phyloP scores from a whole-genome alignment of 2,113 vertebrate species.

The Thymallus thymallus region DNA sequence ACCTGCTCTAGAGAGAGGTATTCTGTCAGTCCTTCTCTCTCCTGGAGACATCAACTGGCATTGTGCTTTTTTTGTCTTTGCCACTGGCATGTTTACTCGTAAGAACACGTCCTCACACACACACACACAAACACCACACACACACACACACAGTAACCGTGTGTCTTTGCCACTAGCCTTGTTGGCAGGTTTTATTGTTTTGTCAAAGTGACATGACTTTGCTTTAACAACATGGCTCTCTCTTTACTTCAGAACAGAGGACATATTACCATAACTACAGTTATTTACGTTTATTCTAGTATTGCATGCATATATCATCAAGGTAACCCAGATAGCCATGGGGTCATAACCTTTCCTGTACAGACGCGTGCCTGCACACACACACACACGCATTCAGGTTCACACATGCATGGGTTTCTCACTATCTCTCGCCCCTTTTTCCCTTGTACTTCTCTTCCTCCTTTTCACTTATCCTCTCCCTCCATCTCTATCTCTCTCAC shows the following conservation, averaged over 20 bases:
- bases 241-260: background rate
- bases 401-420: background rate
- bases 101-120: too few relatives aligned
- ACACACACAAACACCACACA: constrained; percentile 19
- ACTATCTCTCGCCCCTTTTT: background rate
- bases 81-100: too few relatives aligned
- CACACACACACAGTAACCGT: background rate
- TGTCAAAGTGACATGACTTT: constrained; percentile 14
- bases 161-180: too few relatives aligned
- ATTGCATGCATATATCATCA: background rate
- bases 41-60: too few relatives aligned
- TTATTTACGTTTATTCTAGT: too few relatives aligned
- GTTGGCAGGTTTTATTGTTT: constrained; percentile 14
- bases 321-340: constrained; percentile 10
- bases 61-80: too few relatives aligned
- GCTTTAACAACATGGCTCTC: background rate
- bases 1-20: too few relatives aligned
- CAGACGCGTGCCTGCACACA: background rate
- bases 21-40: too few relatives aligned
- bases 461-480: background rate
- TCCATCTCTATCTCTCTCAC: constrained; percentile 39
- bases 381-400: background rate
- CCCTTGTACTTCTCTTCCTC: constrained; percentile 12
- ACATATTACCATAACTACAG: too few relatives aligned
- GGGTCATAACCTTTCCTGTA: constrained; percentile 2